Percentiles rank a stretch among this genome's conserved stretches.
Evolutionary conservation across 2,888 invertebrate genomes (phyloP).

Genomic region (Morpho deidamia): DNA sequence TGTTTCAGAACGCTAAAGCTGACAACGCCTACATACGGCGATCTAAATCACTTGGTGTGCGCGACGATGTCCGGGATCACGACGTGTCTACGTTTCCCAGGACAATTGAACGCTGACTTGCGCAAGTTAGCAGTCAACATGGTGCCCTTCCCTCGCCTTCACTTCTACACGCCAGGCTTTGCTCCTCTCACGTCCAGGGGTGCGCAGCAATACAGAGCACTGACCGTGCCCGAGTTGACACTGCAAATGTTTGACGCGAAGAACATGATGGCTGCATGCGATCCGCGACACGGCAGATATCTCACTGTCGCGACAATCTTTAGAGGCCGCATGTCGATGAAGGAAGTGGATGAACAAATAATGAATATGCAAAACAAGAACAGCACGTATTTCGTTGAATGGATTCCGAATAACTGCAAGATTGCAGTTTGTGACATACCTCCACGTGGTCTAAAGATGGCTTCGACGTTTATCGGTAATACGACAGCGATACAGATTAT

Average conservation of each 20-base stretch:
- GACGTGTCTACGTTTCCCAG: conserved; percentile 63
- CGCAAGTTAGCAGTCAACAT: conserved; percentile 64
- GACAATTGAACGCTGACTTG: conserved; percentile 85
- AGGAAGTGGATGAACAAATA: conserved; percentile 92
- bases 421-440: conserved; percentile 90
- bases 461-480: conserved; percentile 92
- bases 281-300: conserved; percentile 93
- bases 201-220: conserved; percentile 90
- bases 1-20: conserved; percentile 87
- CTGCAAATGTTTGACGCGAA: conserved; percentile 82
- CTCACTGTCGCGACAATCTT: conserved; percentile 93
- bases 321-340: conserved; percentile 95
- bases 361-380: conserved; percentile 84
- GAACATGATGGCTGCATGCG: conserved; percentile 91
- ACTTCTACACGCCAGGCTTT: conserved; percentile 78
- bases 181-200: conserved; percentile 88
- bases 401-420: conserved; percentile 90
- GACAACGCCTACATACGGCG: conserved; percentile 53
- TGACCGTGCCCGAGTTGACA: conserved; percentile 93
- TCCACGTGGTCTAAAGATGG: conserved; percentile 86
- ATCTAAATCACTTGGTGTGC: conserved; percentile 76
- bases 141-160: conserved; percentile 86
- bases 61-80: conserved; percentile 68
- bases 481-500: conserved; percentile 92
- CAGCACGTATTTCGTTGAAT: conserved; percentile 87